Percentiles rank a stretch among this genome's conserved stretches.
These are phyloP conservation scores for Drosophila lutescens DNA, from an alignment of 2,888 invertebrate genomes.

Conservation along the genomic window DNA sequence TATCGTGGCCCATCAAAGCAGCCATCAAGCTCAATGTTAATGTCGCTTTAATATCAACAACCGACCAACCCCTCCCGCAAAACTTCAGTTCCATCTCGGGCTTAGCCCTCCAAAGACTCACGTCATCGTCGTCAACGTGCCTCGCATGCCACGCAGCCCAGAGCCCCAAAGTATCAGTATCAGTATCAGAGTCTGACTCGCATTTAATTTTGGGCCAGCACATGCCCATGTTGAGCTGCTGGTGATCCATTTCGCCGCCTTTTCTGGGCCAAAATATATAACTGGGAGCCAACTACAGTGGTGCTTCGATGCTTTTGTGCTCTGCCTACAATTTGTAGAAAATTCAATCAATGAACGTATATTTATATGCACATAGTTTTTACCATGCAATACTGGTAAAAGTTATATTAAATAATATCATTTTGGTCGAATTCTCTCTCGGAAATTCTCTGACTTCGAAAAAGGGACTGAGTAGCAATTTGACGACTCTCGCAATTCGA, in stretches of 20 bases:
- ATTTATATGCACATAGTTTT: no score
- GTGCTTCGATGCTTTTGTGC: conserved; percentile 42
- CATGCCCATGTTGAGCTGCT: conserved; percentile 54
- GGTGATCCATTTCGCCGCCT: conserved; percentile 73
- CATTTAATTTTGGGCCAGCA: conserved; percentile 51
- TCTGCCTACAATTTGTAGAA: conserved; percentile 27
- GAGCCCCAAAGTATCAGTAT: conserved; percentile 14
- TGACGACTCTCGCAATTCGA: no score
- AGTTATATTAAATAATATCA: no score
- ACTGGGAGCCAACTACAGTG: conserved; percentile 46
- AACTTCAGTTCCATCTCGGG: conserved; percentile 49
- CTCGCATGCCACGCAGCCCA: conserved; percentile 56
- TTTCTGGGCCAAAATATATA: conserved; percentile 52
- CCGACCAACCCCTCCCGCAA: conserved; percentile 16
- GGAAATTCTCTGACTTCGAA: no score
- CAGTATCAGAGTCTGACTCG: conserved; percentile 40
- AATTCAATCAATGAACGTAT: not conserved
- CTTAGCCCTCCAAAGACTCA: conserved; percentile 51
- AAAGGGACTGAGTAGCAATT: no score
- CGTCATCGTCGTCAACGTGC: conserved; percentile 71
- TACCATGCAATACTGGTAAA: no score
- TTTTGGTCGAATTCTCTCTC: no score
- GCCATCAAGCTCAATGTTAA: conserved; percentile 77
- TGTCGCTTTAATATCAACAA: conserved; percentile 67
- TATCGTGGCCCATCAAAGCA: conserved; percentile 64